A percentile compares a stretch with the other conserved stretches of the same genome.
Conservation (phyloP, 1,140 invertebrate genomes). For the Lordiphosa stackelbergi region DNA sequence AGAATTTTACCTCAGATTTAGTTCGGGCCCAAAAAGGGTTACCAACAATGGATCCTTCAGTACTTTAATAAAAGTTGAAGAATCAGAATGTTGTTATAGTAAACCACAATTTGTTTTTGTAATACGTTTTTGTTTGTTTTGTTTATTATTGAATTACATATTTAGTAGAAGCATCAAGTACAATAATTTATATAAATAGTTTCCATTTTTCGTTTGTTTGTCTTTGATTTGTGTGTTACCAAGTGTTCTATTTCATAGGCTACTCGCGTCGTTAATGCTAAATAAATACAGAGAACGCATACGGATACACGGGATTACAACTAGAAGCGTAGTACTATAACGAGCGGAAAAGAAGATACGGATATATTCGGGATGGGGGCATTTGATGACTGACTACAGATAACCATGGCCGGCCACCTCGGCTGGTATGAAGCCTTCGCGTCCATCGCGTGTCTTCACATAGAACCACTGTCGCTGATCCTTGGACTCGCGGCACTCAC, state of each 20-base stretch:
- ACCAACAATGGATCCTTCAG: too few species aligned
- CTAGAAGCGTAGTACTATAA: constrained; percentile 56
- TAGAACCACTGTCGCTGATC: constrained; percentile 84
- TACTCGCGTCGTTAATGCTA: constrained; percentile 35
- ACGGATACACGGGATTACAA: constrained; percentile 57
- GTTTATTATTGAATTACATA: constrained; percentile 49
- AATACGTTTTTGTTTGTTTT: constrained; percentile 20
- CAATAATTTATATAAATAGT: constrained; percentile 66
- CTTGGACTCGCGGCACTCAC: constrained; percentile 79
- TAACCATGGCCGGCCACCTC: constrained; percentile 85
- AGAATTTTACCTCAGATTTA: too few species aligned
- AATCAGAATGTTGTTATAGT: too few species aligned
- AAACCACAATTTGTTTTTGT: too few species aligned
- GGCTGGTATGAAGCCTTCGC: constrained; percentile 87
- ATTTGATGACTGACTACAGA: constrained; percentile 77
- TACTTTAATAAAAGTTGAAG: too few species aligned
- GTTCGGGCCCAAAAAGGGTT: too few species aligned
- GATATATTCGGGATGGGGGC: constrained; percentile 14
- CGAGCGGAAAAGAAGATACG: constrained; percentile 29
- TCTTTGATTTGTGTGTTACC: constrained; percentile 63
- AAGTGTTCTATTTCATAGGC: constrained; percentile 51
- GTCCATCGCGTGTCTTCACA: constrained; percentile 83
- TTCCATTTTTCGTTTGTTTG: constrained; percentile 38
- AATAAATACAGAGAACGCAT: constrained; percentile 45
- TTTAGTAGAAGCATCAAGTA: constrained; percentile 72